Percentiles rank a stretch among this genome's conserved stretches.
These are phyloP conservation scores for Cryptocheilus praepositus DNA, from an alignment of 2,888 invertebrate species.

Conservation along the genomic window DNA sequence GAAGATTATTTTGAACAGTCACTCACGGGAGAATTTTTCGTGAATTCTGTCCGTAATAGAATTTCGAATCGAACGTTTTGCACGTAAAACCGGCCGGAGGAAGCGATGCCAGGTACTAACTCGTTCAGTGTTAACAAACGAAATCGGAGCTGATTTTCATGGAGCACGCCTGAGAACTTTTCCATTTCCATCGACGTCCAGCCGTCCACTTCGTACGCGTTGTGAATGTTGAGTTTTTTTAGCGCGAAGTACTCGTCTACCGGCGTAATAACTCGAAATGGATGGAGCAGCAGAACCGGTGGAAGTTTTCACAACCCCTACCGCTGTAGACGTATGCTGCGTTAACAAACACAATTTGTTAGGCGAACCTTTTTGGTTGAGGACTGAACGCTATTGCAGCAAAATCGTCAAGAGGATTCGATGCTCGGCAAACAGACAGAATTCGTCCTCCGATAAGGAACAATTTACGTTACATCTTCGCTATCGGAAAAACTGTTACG, in stretches of 20 bases:
- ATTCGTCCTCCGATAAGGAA: too few relatives aligned
- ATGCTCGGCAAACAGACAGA: too few relatives aligned
- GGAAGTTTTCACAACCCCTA: conserved; percentile 29
- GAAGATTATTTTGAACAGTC: too few relatives aligned
- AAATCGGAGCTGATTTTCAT: conserved; percentile 35
- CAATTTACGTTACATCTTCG: too few relatives aligned
- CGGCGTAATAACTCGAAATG: conserved; percentile 30
- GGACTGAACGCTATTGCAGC: too few relatives aligned
- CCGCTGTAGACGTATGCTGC: conserved; percentile 11
- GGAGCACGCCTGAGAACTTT: conserved; percentile 20
- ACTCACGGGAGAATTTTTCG: too few relatives aligned
- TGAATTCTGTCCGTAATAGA: too few relatives aligned
- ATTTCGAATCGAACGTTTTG: too few relatives aligned
- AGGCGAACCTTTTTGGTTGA: neutral
- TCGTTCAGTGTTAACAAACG: conserved; percentile 14
- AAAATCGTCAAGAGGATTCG: too few relatives aligned
- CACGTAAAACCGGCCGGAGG: too few relatives aligned
- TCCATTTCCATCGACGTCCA: conserved; percentile 25
- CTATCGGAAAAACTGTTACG: too few relatives aligned
- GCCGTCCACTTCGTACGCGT: neutral
- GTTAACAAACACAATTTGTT: conserved; percentile 35
- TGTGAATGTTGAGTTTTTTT: conserved; percentile 26
- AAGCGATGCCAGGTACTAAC: too few relatives aligned
- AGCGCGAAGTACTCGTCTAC: conserved; percentile 18
- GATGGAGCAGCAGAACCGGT: conserved; percentile 23